phyloP scores from a whole-genome alignment of 2,888 invertebrate species.

The Drosophila parthenogenetica region DNA sequence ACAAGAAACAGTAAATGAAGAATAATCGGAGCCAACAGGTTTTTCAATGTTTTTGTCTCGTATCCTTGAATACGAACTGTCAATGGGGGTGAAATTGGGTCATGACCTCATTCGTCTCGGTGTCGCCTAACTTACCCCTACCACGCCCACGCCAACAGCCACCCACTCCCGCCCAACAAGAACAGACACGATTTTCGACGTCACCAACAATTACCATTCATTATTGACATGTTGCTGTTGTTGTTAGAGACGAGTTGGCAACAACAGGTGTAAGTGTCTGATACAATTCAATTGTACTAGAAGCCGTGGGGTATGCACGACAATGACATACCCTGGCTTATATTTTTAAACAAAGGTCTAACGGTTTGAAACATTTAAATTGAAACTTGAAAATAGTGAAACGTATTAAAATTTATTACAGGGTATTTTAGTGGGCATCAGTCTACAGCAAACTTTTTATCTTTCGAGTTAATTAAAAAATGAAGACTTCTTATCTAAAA shows the following conservation, averaged over 20 bases:
- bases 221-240: conserved; percentile 47
- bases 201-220: conserved; percentile 39
- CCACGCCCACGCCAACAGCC: background rate
- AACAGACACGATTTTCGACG: background rate
- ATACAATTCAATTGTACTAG: background rate
- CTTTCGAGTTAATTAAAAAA: no score
- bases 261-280: conserved; percentile 57
- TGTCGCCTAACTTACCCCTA: background rate
- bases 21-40: conserved; percentile 4
- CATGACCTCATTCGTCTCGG: conserved; percentile 55
- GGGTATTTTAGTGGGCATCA: no score
- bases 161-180: background rate
- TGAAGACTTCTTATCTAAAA: no score
- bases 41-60: background rate
- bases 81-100: conserved; percentile 36
- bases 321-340: background rate
- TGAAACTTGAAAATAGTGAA: no score
- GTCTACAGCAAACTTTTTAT: no score
- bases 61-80: conserved; percentile 17
- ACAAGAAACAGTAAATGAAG: background rate
- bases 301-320: background rate
- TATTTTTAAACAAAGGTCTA: no score
- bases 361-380: no score
- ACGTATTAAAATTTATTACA: no score
- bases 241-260: conserved; percentile 8